phyloP scores from a whole-genome alignment of 2,888 invertebrate genomes.

The Pterostichus madidus region DNA sequence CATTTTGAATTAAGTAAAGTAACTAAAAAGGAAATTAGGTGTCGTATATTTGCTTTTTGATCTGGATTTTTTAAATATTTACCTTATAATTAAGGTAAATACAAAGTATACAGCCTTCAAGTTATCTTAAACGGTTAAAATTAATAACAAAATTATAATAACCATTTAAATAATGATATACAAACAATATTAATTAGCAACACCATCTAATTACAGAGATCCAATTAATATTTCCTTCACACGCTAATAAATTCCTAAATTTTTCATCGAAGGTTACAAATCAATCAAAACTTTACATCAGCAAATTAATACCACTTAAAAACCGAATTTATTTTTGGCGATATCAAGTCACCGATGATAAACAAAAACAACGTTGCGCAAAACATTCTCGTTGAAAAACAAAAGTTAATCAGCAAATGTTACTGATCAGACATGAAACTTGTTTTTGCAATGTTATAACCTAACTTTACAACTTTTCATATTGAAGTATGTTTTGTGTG shows the following conservation, averaged over 20 bases:
- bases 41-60: no score
- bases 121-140: conserved; percentile 14
- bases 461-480: conserved; percentile 47
- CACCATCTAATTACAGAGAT: conserved; percentile 11
- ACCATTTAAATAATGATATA: conserved; percentile 5
- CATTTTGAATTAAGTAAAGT: no score
- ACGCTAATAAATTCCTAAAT: conserved; percentile 12
- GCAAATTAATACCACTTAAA: conserved; percentile 13
- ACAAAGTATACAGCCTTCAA: conserved; percentile 5
- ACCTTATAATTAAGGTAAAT: neutral
- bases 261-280: conserved; percentile 49
- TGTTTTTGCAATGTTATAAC: conserved; percentile 53
- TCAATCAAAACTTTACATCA: conserved; percentile 43
- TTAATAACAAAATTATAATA: conserved; percentile 27
- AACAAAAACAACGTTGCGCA: conserved; percentile 57
- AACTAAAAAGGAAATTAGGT: no score
- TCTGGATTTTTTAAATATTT: neutral
- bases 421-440: conserved; percentile 47
- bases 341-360: conserved; percentile 13
- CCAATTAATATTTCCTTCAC: conserved; percentile 37
- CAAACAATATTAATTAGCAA: conserved; percentile 16
- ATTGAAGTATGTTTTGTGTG: conserved; percentile 8
- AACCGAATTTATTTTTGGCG: conserved; percentile 20
- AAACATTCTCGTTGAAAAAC: conserved; percentile 56
- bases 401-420: conserved; percentile 57